phyloP scores from a whole-genome alignment of 1,140 invertebrate genomes.

The Zelostemma sp. region DNA sequence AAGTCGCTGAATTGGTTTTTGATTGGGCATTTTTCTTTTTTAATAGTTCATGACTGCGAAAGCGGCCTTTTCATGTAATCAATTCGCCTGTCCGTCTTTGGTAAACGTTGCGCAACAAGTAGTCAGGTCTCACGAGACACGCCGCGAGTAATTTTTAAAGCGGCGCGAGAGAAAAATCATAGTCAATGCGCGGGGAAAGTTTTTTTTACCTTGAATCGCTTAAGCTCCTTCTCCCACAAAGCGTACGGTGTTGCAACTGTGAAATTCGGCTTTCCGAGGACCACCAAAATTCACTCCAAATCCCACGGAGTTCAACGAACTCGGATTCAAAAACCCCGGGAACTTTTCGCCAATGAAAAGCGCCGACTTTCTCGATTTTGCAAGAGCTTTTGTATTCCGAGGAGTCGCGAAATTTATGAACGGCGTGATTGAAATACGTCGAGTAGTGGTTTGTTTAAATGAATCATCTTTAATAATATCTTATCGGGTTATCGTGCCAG shows the following conservation, averaged over 20 bases:
- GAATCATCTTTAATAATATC: conserved; percentile 50
- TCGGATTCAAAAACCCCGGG: no score
- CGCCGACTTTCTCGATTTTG: no score
- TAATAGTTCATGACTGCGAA: neutral
- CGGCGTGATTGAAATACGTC: conserved; percentile 26
- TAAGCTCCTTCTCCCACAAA: conserved; percentile 24
- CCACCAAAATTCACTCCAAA: no score
- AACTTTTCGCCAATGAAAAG: no score
- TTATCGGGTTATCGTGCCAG: conserved; percentile 42
- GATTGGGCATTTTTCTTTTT: neutral
- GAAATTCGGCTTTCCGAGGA: conserved; percentile 22
- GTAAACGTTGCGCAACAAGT: conserved; percentile 36
- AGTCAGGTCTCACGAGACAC: conserved; percentile 37
- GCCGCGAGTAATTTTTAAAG: conserved; percentile 43
- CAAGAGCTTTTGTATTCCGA: no score
- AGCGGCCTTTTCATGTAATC: conserved; percentile 9
- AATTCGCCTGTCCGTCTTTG: conserved; percentile 38
- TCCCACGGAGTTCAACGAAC: no score
- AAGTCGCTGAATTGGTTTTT: no score
- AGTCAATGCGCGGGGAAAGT: conserved; percentile 40
- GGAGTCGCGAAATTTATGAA: conserved; percentile 26
- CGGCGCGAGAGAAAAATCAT: conserved; percentile 44
- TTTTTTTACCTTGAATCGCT: conserved; percentile 42
- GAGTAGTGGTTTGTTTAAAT: conserved; percentile 38
- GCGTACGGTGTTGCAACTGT: conserved; percentile 13